A percentile compares a stretch with the other conserved stretches of the same genome.
Conservation (phyloP, 2,888 invertebrate genomes). For the Nineta flava region DNA sequence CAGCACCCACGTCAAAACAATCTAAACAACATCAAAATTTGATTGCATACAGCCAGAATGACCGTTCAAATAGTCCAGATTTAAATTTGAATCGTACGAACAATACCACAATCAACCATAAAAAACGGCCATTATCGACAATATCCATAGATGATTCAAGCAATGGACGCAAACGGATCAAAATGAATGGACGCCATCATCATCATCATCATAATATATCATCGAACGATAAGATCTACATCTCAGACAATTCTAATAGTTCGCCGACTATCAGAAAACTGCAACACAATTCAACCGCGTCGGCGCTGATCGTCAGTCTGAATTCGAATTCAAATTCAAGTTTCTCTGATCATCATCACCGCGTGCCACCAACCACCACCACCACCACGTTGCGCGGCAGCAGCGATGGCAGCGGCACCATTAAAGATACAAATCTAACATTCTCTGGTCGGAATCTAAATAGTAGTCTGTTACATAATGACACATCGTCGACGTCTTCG, state of each 20-base stretch:
- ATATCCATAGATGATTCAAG: neutral
- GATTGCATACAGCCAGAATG: constrained; percentile 2
- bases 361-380: constrained; percentile 8
- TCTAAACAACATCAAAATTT: too few relatives aligned
- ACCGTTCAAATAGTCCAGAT: constrained; percentile 22
- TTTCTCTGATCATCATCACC: constrained; percentile 29
- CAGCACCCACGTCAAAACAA: too few relatives aligned
- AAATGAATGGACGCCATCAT: constrained; percentile 26
- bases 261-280: constrained; percentile 23
- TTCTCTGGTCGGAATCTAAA: constrained; percentile 11
- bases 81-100: constrained; percentile 18
- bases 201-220: constrained; percentile 6
- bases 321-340: constrained; percentile 34
- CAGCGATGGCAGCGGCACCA: too few relatives aligned
- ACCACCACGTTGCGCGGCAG: too few relatives aligned
- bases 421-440: constrained; percentile 4
- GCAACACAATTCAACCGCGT: constrained; percentile 9
- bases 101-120: constrained; percentile 17
- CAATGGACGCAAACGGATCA: constrained; percentile 22
- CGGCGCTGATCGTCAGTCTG: constrained; percentile 20
- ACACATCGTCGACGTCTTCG: constrained; percentile 18
- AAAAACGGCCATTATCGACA: constrained; percentile 1
- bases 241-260: constrained; percentile 28
- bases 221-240: constrained; percentile 19
- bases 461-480: constrained; percentile 14